Conservation (phyloP, 2,888 invertebrate species). For the Rhorus exstirpatorius region DNA sequence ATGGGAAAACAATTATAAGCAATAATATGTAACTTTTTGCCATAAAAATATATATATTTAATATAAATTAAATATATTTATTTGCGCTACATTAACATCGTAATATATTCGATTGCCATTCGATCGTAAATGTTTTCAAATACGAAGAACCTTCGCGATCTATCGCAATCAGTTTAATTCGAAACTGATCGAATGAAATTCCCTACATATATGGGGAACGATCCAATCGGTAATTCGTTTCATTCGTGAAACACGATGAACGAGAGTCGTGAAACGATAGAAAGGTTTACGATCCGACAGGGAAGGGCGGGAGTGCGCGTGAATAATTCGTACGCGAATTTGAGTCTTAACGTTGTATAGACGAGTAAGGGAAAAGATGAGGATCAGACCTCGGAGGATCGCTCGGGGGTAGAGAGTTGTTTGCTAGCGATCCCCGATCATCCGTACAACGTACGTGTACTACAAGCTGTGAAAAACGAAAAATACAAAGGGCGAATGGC, state of each 20-base stretch:
- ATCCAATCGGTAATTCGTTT: constrained; percentile 39
- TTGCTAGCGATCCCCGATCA: constrained; percentile 1
- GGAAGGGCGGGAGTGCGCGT: too few species aligned
- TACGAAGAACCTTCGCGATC: too few species aligned
- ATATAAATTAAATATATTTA: too few species aligned
- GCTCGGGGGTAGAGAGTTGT: background rate
- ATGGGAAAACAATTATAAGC: too few species aligned
- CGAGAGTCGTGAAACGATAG: constrained; percentile 20
- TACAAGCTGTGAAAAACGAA: constrained; percentile 40
- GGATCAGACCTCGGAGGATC: background rate
- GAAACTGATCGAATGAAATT: background rate
- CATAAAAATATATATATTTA: too few species aligned
- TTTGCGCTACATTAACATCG: too few species aligned
- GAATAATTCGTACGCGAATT: constrained; percentile 26
- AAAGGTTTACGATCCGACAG: background rate
- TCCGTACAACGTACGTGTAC: constrained; percentile 26
- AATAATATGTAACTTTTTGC: too few species aligned
- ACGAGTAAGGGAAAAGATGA: constrained; percentile 6
- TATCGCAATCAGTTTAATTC: constrained; percentile 23
- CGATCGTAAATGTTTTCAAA: too few species aligned
- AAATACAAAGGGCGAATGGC: constrained; percentile 25
- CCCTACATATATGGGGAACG: constrained; percentile 34
- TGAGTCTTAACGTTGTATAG: background rate
- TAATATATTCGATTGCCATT: too few species aligned
- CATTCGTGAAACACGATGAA: constrained; percentile 6